Percentiles rank a stretch among this genome's conserved stretches.
phyloP scores from a whole-genome alignment of 1,140 invertebrate genomes.

The Drosophila eugracilis region DNA sequence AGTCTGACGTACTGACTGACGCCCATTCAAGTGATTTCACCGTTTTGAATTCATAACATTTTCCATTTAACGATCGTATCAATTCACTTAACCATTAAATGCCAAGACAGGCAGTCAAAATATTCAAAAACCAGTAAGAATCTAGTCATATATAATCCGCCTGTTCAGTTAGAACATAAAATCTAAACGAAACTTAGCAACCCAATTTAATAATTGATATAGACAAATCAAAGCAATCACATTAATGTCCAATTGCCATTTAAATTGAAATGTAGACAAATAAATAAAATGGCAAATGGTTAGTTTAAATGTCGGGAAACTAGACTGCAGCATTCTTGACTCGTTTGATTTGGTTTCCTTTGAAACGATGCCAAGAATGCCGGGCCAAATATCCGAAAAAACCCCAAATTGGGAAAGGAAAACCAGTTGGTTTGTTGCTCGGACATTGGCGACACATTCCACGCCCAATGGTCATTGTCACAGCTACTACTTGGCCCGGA shows the following conservation, averaged over 20 bases:
- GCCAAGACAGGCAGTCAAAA: background rate
- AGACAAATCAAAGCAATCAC: conserved; percentile 7
- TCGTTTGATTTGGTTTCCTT: conserved; percentile 18
- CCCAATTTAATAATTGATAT: conserved; percentile 22
- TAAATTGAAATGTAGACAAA: conserved; percentile 6
- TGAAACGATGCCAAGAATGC: conserved; percentile 45
- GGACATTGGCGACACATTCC: conserved; percentile 32
- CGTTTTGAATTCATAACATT: too few relatives aligned
- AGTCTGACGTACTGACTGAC: background rate
- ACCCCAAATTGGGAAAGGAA: conserved; percentile 17
- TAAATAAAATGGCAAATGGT: conserved; percentile 11
- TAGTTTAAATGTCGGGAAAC: conserved; percentile 20
- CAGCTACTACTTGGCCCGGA: conserved; percentile 3
- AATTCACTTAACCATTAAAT: background rate
- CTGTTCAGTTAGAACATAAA: background rate
- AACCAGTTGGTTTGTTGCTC: conserved; percentile 35
- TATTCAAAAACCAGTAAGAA: background rate
- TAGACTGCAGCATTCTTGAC: conserved; percentile 3
- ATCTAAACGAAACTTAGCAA: background rate
- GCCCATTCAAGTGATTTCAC: background rate
- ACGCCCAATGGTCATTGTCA: conserved; percentile 33
- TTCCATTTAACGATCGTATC: background rate
- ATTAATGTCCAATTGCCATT: conserved; percentile 4
- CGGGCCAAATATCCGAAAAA: conserved; percentile 14
- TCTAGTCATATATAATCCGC: background rate